Percentiles rank a stretch among this genome's conserved stretches.
Evolutionary conservation across 1,140 invertebrate species (phyloP).

Genomic region (Ceratoteleas bidentatus): DNA sequence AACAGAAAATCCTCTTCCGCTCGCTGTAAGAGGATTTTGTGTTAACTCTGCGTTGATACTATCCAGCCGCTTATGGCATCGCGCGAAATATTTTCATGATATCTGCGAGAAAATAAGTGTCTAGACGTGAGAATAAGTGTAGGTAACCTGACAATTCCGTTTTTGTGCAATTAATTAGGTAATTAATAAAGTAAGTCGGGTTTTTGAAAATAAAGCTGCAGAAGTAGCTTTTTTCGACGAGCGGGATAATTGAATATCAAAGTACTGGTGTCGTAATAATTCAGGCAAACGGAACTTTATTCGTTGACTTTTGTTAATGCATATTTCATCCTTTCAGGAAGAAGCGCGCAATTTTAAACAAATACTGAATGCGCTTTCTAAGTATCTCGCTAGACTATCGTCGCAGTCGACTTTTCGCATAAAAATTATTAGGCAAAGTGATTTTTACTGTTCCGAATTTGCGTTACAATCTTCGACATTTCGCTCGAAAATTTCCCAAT

Average conservation of each 20-base stretch:
- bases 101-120: neutral
- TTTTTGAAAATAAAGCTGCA: neutral
- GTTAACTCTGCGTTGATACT: neutral
- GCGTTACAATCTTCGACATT: too few relatives aligned
- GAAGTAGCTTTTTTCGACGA: neutral
- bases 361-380: too few relatives aligned
- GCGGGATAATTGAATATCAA: neutral
- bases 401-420: too few relatives aligned
- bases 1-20: constrained; percentile 6
- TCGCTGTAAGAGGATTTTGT: constrained; percentile 8
- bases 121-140: neutral
- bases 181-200: neutral
- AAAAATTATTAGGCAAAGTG: too few relatives aligned
- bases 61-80: neutral
- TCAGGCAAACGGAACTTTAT: too few relatives aligned
- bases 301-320: too few relatives aligned
- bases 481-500: too few relatives aligned
- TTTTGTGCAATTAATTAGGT: neutral
- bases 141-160: neutral
- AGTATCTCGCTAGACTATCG: too few relatives aligned
- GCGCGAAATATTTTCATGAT: neutral
- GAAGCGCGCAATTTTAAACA: too few relatives aligned
- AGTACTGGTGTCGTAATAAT: neutral
- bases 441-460: too few relatives aligned
- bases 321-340: too few relatives aligned